Conservation (phyloP, 2,113 vertebrate genomes). For the Plectropomus leopardus region DNA sequence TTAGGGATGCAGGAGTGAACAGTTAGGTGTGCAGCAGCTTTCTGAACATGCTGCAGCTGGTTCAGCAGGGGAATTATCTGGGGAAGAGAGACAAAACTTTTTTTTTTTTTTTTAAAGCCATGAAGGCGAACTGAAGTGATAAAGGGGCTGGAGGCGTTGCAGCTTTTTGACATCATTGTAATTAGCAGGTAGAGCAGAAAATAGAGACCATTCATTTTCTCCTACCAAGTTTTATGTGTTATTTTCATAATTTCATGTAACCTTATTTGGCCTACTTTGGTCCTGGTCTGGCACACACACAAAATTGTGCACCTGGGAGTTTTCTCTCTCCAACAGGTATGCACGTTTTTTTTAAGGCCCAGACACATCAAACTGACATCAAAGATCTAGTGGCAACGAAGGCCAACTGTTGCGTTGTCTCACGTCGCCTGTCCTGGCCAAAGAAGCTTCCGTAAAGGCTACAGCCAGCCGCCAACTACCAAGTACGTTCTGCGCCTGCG, state of each 20-base stretch:
- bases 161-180: slow-evolving; percentile 35
- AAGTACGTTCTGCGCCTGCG: no score
- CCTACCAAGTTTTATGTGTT: slow-evolving; percentile 18
- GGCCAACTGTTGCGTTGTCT: no score
- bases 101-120: background rate
- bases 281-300: background rate
- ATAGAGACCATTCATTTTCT: slow-evolving; percentile 33
- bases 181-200: slow-evolving; percentile 39
- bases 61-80: slow-evolving; percentile 42
- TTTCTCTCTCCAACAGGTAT: background rate
- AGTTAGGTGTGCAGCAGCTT: slow-evolving; percentile 16
- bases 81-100: background rate
- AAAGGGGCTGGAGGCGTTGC: slow-evolving; percentile 30
- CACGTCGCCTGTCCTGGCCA: no score
- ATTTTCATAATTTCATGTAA: slow-evolving; percentile 36
- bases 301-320: slow-evolving; percentile 1
- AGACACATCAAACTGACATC: no score
- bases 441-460: no score
- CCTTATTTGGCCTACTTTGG: background rate
- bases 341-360: background rate
- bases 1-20: slow-evolving; percentile 38
- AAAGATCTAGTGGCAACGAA: no score
- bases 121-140: slow-evolving; percentile 14
- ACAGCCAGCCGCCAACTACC: no score
- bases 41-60: slow-evolving; percentile 55